These are phyloP conservation scores for Molorchus minor DNA, from an alignment of 2,888 invertebrate genomes.

Conservation along the genomic window DNA sequence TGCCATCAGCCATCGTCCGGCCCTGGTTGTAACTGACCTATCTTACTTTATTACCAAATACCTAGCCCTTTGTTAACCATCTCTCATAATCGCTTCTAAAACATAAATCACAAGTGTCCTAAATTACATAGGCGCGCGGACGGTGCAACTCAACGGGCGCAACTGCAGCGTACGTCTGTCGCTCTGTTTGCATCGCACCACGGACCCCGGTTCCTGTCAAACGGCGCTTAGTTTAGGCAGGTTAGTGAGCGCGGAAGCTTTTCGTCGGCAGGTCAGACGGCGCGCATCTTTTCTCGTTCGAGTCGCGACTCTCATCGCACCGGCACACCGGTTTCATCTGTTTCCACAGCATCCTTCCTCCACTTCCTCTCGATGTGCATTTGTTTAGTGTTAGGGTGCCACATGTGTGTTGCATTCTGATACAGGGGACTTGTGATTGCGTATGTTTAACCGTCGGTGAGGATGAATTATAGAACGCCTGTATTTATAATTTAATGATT, in stretches of 20 bases:
- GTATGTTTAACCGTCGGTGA: not conserved
- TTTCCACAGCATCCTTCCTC: constrained; percentile 22
- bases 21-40: too few relatives aligned
- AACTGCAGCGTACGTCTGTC: not conserved
- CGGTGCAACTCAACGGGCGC: not conserved
- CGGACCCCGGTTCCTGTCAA: constrained; percentile 6
- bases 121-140: not conserved
- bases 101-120: too few relatives aligned
- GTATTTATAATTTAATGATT: too few relatives aligned
- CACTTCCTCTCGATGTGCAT: constrained; percentile 26
- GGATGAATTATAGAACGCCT: not conserved
- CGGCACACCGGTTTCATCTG: constrained; percentile 12
- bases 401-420: constrained; percentile 28
- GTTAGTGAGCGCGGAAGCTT: constrained; percentile 28
- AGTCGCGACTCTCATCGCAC: not conserved
- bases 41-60: too few relatives aligned
- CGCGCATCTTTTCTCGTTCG: constrained; percentile 17
- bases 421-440: constrained; percentile 24
- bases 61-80: too few relatives aligned
- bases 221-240: constrained; percentile 28
- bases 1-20: too few relatives aligned
- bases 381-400: constrained; percentile 27
- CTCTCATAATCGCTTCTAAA: too few relatives aligned
- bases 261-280: constrained; percentile 25
- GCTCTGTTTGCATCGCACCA: constrained; percentile 6